Evolutionary conservation across 2,888 invertebrate genomes (phyloP).

Genomic region (Sipha maydis): DNA sequence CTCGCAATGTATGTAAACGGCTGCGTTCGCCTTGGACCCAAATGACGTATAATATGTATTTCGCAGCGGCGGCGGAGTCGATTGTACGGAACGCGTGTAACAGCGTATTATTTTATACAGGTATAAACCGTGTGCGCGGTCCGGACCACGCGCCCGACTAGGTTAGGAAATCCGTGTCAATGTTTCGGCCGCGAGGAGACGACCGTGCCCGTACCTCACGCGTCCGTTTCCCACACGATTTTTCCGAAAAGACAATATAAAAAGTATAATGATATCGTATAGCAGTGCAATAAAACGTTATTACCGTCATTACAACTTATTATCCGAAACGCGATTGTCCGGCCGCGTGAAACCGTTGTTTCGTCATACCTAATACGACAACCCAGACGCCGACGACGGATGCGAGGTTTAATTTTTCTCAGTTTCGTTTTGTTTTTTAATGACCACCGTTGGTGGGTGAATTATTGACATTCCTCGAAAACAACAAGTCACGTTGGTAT

Average conservation of each 20-base stretch:
- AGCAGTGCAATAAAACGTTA: not conserved
- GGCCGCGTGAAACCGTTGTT: slow-evolving; percentile 45
- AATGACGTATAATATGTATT: no score
- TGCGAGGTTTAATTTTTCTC: slow-evolving; percentile 32
- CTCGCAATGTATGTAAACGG: not conserved
- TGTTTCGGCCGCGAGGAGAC: slow-evolving; percentile 24
- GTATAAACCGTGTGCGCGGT: not conserved
- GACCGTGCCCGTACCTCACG: not conserved
- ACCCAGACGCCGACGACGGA: not conserved
- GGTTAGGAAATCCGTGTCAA: slow-evolving; percentile 48
- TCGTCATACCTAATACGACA: slow-evolving; percentile 18
- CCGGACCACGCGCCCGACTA: not conserved
- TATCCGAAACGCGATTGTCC: slow-evolving; percentile 56
- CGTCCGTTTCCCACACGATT: slow-evolving; percentile 44
- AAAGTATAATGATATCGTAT: not conserved
- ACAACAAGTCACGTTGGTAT: slow-evolving; percentile 48
- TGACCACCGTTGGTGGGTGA: not conserved
- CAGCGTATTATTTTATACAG: not conserved
- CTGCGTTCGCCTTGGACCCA: not conserved
- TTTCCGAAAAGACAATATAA: slow-evolving; percentile 57
- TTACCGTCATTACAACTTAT: slow-evolving; percentile 29
- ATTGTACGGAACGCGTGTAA: not conserved
- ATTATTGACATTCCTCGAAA: slow-evolving; percentile 47
- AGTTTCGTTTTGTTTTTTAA: slow-evolving; percentile 34
- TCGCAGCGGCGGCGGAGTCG: not conserved